These are phyloP conservation scores for Pedicia rivosa DNA, from an alignment of 2,888 invertebrate genomes.

Conservation along the genomic window DNA sequence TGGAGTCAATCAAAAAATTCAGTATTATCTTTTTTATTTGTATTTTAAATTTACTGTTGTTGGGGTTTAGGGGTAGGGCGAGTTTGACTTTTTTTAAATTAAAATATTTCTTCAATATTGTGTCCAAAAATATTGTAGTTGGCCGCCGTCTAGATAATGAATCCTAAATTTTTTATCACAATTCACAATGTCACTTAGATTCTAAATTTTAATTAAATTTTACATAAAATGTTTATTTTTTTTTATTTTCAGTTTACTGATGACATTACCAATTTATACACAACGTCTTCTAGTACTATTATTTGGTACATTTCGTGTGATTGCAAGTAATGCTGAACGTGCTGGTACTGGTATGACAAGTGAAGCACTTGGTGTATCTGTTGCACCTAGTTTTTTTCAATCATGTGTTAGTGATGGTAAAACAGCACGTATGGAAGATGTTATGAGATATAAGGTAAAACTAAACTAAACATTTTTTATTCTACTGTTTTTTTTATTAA, in stretches of 20 bases:
- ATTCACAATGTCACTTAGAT: no score
- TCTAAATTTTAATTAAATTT: no score
- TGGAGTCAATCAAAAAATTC: no score
- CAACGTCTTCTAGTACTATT: constrained; percentile 87
- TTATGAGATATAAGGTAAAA: constrained; percentile 78
- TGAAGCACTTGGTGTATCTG: constrained; percentile 87
- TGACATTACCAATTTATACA: constrained; percentile 73
- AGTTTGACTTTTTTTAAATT: no score
- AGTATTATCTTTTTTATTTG: no score
- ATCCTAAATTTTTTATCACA: no score
- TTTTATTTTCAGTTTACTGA: constrained; percentile 52
- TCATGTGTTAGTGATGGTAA: constrained; percentile 90
- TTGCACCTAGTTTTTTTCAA: constrained; percentile 92
- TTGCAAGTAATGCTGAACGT: constrained; percentile 80
- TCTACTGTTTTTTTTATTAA: constrained; percentile 11
- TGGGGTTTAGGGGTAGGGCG: no score
- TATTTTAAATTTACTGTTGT: no score
- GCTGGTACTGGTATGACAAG: constrained; percentile 89
- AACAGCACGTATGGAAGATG: constrained; percentile 91
- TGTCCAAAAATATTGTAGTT: no score
- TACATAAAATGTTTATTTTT: no score
- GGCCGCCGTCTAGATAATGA: no score
- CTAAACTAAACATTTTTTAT: constrained; percentile 5
- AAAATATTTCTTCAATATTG: no score
- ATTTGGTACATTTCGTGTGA: constrained; percentile 93